Base-by-base conservation (phyloP, 2,797 vertebrate genomes). In the Hypotaenidia philippensis region DNA sequence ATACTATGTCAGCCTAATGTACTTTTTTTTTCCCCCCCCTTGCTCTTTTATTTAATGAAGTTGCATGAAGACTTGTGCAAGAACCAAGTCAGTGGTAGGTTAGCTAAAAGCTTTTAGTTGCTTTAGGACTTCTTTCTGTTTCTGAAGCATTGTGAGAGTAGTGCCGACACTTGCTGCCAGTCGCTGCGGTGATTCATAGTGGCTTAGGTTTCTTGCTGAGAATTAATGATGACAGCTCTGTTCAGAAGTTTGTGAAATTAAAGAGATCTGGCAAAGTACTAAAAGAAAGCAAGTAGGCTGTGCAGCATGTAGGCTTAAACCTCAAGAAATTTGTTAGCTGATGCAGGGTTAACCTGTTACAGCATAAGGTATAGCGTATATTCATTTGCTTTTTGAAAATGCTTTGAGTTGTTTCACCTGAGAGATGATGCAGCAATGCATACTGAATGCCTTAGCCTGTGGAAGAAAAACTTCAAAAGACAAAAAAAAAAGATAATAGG, bases 191-290 rank as follows among this genome's bases (percentile, higher is more conserved):
- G 88, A 82, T 90, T 97, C 82, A 93, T 17, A 34, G 59, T 56
- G 68, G 47, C 89, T 94, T 57, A 38, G 72, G 50, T 78, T 83
- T 93, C 95, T 94, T 93, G 92, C 92, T 96, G 92, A 81, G 94
- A 93, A 86, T 91, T 94, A 93, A 93, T 94, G 77, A 88, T 80
- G 87, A 87, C 52, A 86, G 45, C 52, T 92, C 89, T 85, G 84
- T 84, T 94, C 83, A 90, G 89, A 94, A 96, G 84, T 95, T 93
- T 83, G 78, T 93, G 76, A 66, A 92, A 90, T 40, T 83, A 81
- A 93, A 90, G 83, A 76, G 61, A 74, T 93, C 78, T 64, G n/a
- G 63, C 38, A 32, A 79, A 89, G 47, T 65, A 83, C 38, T 65
- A 26, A 88, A 84, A 83, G 90, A 64, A 93, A 74, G 66, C 76